Conservation (phyloP, 2,113 vertebrate genomes). For the Poeciliopsis prolifica region DNA sequence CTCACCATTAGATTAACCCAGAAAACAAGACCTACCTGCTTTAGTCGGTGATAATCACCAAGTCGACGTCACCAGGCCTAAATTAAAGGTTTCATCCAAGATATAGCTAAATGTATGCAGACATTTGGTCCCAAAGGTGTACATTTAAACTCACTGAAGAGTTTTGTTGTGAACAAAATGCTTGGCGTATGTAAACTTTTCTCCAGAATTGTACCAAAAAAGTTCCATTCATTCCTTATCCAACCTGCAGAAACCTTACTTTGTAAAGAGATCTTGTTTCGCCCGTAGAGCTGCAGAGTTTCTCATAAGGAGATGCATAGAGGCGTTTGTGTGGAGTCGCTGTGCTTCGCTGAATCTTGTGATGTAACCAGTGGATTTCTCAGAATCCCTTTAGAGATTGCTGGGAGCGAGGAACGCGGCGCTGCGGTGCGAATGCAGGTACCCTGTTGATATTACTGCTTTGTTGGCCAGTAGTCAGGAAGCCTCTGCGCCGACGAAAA, state of each 20-base stretch:
- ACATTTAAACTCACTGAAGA: too few relatives aligned
- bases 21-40: too few relatives aligned
- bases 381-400: slow-evolving; percentile 61
- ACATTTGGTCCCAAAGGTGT: too few relatives aligned
- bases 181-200: background rate
- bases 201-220: background rate
- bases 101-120: too few relatives aligned
- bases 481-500: slow-evolving; percentile 26
- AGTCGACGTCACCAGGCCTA: too few relatives aligned
- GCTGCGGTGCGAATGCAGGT: slow-evolving; percentile 65
- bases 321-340: slow-evolving; percentile 60
- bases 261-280: slow-evolving; percentile 50
- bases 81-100: too few relatives aligned
- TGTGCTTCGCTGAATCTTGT: slow-evolving; percentile 56
- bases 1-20: too few relatives aligned
- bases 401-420: slow-evolving; percentile 60
- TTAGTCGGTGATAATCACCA: too few relatives aligned
- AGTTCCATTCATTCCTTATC: slow-evolving; percentile 42
- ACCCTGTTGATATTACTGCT: slow-evolving; percentile 34
- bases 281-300: slow-evolving; percentile 23
- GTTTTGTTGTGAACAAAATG: background rate
- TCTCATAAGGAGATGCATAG: slow-evolving; percentile 40
- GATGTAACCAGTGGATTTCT: slow-evolving; percentile 64
- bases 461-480: slow-evolving; percentile 45
- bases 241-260: slow-evolving; percentile 29